Conservation (phyloP, 2,113 vertebrate species). For the Silurus glanis region DNA sequence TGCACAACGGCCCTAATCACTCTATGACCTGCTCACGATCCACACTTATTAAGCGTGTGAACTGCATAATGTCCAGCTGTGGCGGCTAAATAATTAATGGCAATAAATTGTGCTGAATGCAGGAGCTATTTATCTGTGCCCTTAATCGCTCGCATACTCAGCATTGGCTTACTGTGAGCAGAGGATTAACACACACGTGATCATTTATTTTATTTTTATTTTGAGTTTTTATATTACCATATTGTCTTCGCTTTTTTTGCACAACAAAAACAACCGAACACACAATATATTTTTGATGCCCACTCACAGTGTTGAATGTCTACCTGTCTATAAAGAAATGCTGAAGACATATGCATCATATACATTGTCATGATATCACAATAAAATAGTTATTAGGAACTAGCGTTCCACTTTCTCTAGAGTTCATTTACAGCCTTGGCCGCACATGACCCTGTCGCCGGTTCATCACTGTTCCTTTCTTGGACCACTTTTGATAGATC, state of each 20-base stretch:
- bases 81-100: constrained; percentile 84
- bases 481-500: no score
- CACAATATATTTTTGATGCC: background rate
- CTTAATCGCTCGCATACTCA: constrained; percentile 54
- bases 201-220: background rate
- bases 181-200: background rate
- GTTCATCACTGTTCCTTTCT: no score
- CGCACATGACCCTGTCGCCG: no score
- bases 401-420: no score
- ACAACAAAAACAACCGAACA: background rate
- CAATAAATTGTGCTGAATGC: constrained; percentile 71
- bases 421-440: no score
- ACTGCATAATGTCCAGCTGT: constrained; percentile 81
- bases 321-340: background rate
- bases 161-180: constrained; percentile 5
- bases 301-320: background rate
- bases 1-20: constrained; percentile 87
- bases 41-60: constrained; percentile 88
- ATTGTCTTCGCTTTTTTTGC: background rate
- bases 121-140: constrained; percentile 61
- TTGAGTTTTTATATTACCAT: background rate
- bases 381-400: no score
- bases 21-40: constrained; percentile 90
- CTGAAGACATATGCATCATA: background rate
- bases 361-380: no score